Conservation (phyloP, 2,113 vertebrate species). For the Silurus asotus region DNA sequence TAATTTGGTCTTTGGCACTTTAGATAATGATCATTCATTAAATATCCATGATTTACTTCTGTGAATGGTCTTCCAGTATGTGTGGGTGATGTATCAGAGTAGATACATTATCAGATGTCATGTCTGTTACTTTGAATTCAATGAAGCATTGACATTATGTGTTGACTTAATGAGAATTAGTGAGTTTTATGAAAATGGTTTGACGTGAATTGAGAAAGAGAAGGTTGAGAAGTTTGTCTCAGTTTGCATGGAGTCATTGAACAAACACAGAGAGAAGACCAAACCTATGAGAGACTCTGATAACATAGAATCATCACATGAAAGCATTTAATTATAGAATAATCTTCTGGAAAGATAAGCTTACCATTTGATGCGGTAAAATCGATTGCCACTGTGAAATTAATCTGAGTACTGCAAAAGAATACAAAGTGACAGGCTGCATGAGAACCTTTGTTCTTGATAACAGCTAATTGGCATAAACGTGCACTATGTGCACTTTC, state of each 20-base stretch:
- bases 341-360: constrained; percentile 56
- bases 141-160: neutral
- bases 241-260: neutral
- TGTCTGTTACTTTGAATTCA: neutral
- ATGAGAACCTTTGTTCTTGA: constrained; percentile 28
- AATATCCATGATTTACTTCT: neutral
- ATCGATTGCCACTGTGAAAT: constrained; percentile 99
- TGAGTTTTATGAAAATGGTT: neutral
- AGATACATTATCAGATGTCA: constrained; percentile 25
- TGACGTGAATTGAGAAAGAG: neutral
- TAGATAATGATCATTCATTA: neutral
- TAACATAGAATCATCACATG: constrained; percentile 24
- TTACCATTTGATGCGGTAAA: constrained; percentile 99
- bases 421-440: constrained; percentile 45
- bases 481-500: neutral
- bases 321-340: constrained; percentile 29
- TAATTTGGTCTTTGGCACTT: constrained; percentile 12
- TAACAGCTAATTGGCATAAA: constrained; percentile 24
- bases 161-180: neutral
- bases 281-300: constrained; percentile 4
- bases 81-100: neutral
- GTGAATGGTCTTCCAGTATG: neutral
- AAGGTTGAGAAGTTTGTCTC: neutral
- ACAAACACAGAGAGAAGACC: neutral
- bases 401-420: constrained; percentile 91